Evolutionary conservation across 2,113 vertebrate species (phyloP).

Genomic region (Anarhynchus alexandrinus): DNA sequence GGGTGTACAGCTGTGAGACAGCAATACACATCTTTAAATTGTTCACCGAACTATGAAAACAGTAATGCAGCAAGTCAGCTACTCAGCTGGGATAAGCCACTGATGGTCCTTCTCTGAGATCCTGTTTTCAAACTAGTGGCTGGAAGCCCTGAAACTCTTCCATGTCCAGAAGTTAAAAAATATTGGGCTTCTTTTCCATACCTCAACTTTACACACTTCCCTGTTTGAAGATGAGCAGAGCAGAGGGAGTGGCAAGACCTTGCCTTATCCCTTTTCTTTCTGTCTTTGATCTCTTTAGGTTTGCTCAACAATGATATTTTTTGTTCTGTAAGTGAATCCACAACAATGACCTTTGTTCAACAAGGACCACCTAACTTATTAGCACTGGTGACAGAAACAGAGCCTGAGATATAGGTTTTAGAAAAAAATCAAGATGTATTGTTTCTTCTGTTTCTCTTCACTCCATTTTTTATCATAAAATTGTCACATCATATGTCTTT

Average conservation of each 20-base stretch:
- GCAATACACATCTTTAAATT: neutral
- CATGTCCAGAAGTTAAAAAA: neutral
- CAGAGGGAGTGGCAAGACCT: neutral
- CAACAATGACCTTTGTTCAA: neutral
- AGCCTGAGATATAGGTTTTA: neutral
- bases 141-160: neutral
- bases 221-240: neutral
- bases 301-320: neutral
- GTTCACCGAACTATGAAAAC: neutral
- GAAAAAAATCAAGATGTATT: neutral
- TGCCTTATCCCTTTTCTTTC: neutral
- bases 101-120: neutral
- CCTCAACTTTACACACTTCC: neutral
- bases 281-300: neutral
- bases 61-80: neutral
- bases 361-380: neutral
- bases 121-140: neutral
- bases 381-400: neutral
- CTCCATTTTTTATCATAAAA: conserved; percentile 26
- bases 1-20: neutral
- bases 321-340: neutral
- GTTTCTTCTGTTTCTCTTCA: neutral
- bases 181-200: neutral
- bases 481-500: conserved; percentile 10
- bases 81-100: neutral